These are phyloP conservation scores for Eupithecia dodoneata DNA, from an alignment of 2,888 invertebrate species.

Conservation along the genomic window DNA sequence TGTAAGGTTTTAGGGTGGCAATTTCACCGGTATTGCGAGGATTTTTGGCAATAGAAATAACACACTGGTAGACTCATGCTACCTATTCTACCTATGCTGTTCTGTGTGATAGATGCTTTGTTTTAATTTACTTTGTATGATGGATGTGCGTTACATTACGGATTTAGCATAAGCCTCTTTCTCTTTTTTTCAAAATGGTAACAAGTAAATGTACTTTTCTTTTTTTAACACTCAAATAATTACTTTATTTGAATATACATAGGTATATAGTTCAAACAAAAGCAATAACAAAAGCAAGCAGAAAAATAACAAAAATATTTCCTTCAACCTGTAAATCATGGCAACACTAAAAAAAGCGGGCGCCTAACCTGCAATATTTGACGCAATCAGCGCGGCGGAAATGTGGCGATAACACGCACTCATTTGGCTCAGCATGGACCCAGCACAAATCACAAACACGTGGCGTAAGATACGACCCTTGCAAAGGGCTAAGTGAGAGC, in stretches of 20 bases:
- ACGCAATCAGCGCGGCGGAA: conserved; percentile 70
- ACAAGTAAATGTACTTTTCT: not conserved
- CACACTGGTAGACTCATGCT: not conserved
- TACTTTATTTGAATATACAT: too few species aligned
- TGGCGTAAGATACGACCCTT: conserved; percentile 52
- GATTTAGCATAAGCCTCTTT: not conserved
- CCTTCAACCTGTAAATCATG: conserved; percentile 26
- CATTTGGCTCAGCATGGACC: conserved; percentile 71
- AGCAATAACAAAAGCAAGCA: not conserved
- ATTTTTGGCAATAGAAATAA: not conserved
- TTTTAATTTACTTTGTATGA: not conserved
- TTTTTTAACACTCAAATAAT: too few species aligned
- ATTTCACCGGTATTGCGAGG: conserved; percentile 14
- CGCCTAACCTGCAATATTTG: conserved; percentile 64
- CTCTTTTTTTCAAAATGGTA: not conserved
- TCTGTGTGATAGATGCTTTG: not conserved
- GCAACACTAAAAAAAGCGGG: conserved; percentile 46
- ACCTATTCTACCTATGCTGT: too few species aligned
- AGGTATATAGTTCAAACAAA: not conserved
- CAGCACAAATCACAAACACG: conserved; percentile 77
- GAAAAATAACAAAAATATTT: not conserved
- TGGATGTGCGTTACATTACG: not conserved
- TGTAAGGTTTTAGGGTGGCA: conserved; percentile 53
- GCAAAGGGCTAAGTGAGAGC: conserved; percentile 38
- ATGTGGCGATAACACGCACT: conserved; percentile 66